Percentiles rank a stretch among this genome's conserved stretches.
phyloP scores from a whole-genome alignment of 2,888 invertebrate genomes.

The Epinotia nisella region DNA sequence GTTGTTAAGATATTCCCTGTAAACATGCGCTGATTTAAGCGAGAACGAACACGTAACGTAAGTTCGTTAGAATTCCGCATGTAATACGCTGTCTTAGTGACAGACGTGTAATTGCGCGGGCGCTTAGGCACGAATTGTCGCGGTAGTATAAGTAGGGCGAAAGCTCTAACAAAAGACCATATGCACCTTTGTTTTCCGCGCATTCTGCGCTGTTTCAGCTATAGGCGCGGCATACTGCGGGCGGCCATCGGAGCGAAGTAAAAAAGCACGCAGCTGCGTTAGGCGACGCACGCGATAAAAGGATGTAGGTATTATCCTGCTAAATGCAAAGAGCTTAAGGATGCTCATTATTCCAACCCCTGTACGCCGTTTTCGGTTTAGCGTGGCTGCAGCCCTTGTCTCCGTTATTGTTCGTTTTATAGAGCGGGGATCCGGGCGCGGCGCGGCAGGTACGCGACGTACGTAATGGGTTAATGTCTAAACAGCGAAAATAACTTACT shows the following conservation, averaged over 20 bases:
- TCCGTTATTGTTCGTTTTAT: conserved; percentile 33
- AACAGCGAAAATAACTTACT: not conserved
- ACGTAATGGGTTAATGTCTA: conserved; percentile 13
- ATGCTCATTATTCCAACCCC: not conserved
- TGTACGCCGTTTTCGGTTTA: conserved; percentile 15
- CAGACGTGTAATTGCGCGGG: conserved; percentile 21
- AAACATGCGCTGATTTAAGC: conserved; percentile 8
- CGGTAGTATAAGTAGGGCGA: conserved; percentile 13
- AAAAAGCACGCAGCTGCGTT: conserved; percentile 45
- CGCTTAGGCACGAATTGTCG: conserved; percentile 18
- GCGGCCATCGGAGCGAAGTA: conserved; percentile 34
- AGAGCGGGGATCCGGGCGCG: conserved; percentile 24
- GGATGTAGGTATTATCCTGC: conserved; percentile 19
- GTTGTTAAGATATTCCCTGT: not conserved
- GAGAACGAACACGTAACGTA: not conserved
- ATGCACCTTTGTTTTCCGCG: not conserved
- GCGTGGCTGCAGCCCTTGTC: conserved; percentile 20
- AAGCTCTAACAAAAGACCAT: conserved; percentile 5
- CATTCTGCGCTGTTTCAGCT: not conserved
- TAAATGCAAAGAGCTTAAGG: not conserved
- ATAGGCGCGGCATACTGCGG: conserved; percentile 6
- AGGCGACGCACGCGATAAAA: conserved; percentile 38
- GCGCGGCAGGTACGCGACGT: conserved; percentile 29
- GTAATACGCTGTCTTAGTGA: conserved; percentile 9
- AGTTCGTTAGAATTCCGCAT: not conserved